Percentiles rank a stretch among this genome's conserved stretches.
phyloP scores from a whole-genome alignment of 2,888 invertebrate genomes.

The Flexamia atlantica region DNA sequence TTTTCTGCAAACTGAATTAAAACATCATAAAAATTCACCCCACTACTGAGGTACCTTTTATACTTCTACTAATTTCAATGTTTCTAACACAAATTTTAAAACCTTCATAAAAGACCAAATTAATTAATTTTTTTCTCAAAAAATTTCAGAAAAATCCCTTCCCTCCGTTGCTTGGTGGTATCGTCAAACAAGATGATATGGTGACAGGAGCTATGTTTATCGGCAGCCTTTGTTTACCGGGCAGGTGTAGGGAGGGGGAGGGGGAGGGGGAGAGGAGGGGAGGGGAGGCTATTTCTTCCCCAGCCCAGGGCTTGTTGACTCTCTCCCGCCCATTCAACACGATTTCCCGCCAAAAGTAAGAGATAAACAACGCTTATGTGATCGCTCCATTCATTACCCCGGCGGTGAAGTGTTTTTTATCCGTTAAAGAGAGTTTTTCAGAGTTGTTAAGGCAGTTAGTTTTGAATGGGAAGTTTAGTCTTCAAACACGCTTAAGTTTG shows the following conservation, averaged over 20 bases:
- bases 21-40: too few species aligned
- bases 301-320: slow-evolving; percentile 29
- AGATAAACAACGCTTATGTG: slow-evolving; percentile 40
- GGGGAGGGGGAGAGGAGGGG: slow-evolving; percentile 5
- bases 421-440: not conserved
- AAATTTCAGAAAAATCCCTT: too few species aligned
- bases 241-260: slow-evolving; percentile 5
- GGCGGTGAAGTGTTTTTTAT: not conserved
- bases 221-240: slow-evolving; percentile 6
- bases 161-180: not conserved
- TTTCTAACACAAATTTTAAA: too few species aligned
- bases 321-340: slow-evolving; percentile 26
- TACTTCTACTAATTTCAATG: too few species aligned
- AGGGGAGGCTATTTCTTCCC: slow-evolving; percentile 18
- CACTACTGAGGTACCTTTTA: too few species aligned
- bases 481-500: too few species aligned
- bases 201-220: slow-evolving; percentile 11
- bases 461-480: not conserved
- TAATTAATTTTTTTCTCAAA: too few species aligned
- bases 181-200: slow-evolving; percentile 26
- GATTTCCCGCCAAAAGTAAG: slow-evolving; percentile 38
- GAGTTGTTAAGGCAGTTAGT: not conserved
- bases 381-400: slow-evolving; percentile 17
- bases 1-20: too few species aligned
- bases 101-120: too few species aligned